Evolutionary conservation across 2,888 invertebrate species (phyloP).

Genomic region (Drosophila cracens): DNA sequence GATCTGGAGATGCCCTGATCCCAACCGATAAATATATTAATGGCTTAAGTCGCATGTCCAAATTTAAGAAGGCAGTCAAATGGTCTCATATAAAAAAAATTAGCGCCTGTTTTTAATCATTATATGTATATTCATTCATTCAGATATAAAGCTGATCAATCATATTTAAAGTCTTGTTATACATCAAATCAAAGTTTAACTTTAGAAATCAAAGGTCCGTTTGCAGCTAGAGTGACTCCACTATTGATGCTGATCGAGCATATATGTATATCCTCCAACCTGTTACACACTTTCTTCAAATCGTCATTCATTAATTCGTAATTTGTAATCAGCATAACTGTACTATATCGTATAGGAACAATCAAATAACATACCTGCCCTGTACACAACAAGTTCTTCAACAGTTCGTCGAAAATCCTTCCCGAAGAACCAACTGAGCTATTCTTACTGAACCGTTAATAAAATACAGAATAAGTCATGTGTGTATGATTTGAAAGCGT

Average conservation of each 20-base stretch:
- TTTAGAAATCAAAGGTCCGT: no score
- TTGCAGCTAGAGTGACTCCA: background rate
- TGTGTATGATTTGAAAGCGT: background rate
- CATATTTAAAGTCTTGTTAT: accelerated
- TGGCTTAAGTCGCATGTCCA: no score
- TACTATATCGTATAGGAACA: background rate
- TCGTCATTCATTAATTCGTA: background rate
- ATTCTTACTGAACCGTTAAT: background rate
- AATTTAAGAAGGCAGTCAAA: background rate
- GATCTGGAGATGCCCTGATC: background rate
- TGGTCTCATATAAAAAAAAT: no score
- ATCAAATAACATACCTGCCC: background rate
- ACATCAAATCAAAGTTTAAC: background rate
- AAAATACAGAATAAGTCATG: background rate
- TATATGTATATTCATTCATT: background rate
- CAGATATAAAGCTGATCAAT: background rate
- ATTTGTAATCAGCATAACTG: background rate
- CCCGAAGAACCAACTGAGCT: background rate
- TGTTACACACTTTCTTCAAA: background rate
- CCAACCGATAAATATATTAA: background rate
- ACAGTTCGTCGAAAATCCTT: background rate
- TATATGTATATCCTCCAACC: background rate
- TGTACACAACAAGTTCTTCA: no score
- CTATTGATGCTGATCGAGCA: background rate
- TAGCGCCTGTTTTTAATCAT: background rate